Conservation (phyloP, 2,113 vertebrate species). For the Serinus canaria region DNA sequence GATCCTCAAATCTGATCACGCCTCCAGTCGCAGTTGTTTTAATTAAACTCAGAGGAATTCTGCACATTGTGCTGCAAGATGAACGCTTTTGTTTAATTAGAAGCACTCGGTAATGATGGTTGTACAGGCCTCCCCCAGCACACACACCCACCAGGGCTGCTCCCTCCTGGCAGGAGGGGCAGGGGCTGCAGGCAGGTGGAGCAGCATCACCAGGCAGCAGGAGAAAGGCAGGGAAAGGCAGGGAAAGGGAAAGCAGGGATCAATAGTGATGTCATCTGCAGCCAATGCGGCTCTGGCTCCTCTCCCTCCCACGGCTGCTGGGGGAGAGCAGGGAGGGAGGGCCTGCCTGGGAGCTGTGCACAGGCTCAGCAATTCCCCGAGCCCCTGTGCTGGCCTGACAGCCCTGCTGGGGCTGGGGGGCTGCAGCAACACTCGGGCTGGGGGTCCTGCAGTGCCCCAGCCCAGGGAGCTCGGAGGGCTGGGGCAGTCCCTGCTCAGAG, state of each 20-base stretch:
- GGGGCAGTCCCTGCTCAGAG: neutral
- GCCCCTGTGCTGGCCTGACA: neutral
- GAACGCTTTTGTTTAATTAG: constrained; percentile 78
- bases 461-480: neutral
- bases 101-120: neutral
- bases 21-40: constrained; percentile 67
- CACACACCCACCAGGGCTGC: neutral
- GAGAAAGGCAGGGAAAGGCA: neutral
- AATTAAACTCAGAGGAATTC: constrained; percentile 77
- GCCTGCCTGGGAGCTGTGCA: neutral
- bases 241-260: neutral
- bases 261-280: constrained; percentile 37
- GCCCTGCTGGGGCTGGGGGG: neutral
- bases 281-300: constrained; percentile 33
- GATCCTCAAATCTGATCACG: constrained; percentile 51
- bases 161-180: neutral
- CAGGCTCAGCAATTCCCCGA: neutral
- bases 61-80: constrained; percentile 59
- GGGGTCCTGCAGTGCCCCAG: neutral
- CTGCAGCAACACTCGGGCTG: neutral
- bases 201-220: neutral
- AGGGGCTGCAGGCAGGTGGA: constrained; percentile 8
- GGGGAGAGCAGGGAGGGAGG: neutral
- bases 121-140: neutral
- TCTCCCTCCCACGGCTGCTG: neutral